These are phyloP conservation scores for Eugnorisma glareosa DNA, from an alignment of 2,888 invertebrate species.

Conservation along the genomic window DNA sequence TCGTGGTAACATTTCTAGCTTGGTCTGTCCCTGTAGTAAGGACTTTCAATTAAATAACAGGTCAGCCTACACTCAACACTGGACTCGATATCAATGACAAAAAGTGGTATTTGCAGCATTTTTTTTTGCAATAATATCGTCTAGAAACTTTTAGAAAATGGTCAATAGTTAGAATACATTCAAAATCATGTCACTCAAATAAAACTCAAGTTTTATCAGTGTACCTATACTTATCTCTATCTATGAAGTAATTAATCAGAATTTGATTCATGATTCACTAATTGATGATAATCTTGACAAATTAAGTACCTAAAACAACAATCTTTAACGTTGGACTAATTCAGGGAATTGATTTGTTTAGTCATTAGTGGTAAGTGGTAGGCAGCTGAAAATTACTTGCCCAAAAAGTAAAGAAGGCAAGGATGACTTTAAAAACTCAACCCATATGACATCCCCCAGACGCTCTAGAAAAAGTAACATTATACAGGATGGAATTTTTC, in stretches of 20 bases:
- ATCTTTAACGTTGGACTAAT: slow-evolving; percentile 7
- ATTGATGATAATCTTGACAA: slow-evolving; percentile 23
- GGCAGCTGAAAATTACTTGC: not conserved
- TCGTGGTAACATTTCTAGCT: not conserved
- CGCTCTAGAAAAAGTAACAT: not conserved
- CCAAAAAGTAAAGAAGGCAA: not conserved
- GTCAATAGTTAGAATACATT: not conserved
- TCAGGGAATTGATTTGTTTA: slow-evolving; percentile 7
- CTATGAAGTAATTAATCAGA: slow-evolving; percentile 18
- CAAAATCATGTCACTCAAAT: not conserved
- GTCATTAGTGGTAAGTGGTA: not conserved
- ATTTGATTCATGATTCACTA: slow-evolving; percentile 30
- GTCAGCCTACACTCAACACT: not conserved
- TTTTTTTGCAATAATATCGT: not conserved
- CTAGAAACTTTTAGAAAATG: not conserved
- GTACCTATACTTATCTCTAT: not conserved
- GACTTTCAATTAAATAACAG: not conserved
- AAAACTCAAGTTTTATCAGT: slow-evolving; percentile 8
- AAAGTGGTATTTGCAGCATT: not conserved
- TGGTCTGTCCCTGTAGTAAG: not conserved
- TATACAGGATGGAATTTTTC: not conserved
- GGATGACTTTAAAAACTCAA: too few species aligned
- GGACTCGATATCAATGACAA: not conserved
- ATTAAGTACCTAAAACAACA: slow-evolving; percentile 2
- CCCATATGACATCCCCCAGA: not conserved